A percentile compares a stretch with the other conserved stretches of the same genome.
Conservation (phyloP, 2,797 vertebrate species). For the Phoxinus dragarum region DNA sequence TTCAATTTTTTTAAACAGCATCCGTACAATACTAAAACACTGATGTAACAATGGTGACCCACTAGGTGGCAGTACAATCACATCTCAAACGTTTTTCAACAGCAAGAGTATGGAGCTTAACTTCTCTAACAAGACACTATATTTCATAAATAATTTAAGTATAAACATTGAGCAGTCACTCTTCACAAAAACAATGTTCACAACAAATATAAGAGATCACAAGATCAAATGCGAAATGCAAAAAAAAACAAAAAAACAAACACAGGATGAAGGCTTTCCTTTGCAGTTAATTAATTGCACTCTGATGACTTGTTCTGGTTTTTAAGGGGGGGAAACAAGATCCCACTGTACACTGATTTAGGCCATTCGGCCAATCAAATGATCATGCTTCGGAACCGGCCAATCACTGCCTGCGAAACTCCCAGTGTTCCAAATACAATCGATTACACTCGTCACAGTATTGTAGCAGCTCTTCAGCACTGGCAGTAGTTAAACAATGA, state of each 20-base stretch:
- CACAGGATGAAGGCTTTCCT: slow-evolving; percentile 67
- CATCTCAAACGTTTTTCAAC: slow-evolving; percentile 80
- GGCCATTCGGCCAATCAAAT: slow-evolving; percentile 63
- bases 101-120: slow-evolving; percentile 85
- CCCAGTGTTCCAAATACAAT: slow-evolving; percentile 70
- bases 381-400: slow-evolving; percentile 61
- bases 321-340: neutral
- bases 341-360: slow-evolving; percentile 60
- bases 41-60: slow-evolving; percentile 82
- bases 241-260: slow-evolving; percentile 36
- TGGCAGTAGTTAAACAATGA: slow-evolving; percentile 69
- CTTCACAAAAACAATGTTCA: slow-evolving; percentile 85
- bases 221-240: slow-evolving; percentile 69
- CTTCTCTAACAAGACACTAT: slow-evolving; percentile 85
- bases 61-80: slow-evolving; percentile 87
- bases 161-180: slow-evolving; percentile 89
- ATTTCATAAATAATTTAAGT: slow-evolving; percentile 92
- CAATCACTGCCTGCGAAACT: slow-evolving; percentile 66
- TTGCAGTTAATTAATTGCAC: slow-evolving; percentile 64
- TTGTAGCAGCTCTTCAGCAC: slow-evolving; percentile 71
- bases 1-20: slow-evolving; percentile 70
- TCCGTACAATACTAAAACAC: slow-evolving; percentile 78
- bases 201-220: slow-evolving; percentile 70
- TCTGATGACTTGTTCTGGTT: slow-evolving; percentile 63
- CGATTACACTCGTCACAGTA: slow-evolving; percentile 65